Base-by-base conservation (phyloP, 1,140 invertebrate genomes). In the Brachionus paranguensis region DNA sequence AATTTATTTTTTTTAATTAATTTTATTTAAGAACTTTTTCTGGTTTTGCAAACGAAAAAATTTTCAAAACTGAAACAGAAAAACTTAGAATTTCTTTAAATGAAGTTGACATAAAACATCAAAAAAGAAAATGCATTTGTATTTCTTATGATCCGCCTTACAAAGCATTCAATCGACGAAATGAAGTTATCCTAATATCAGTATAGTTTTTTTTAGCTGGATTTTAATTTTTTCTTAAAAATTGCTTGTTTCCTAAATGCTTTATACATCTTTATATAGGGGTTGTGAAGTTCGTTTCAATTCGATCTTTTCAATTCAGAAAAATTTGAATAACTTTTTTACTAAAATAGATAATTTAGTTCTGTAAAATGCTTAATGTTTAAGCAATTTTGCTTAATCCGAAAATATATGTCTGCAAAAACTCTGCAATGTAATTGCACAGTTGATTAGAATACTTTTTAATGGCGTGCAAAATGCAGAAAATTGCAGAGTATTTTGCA, bases 71-170 rank as follows among this genome's bases (percentile, higher is more conserved):
- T 41, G 78, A 81, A 47, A 81, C 78, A 20, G 33, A 64, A 60
- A 81, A 81, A 17, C 53, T 81, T 5, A 81, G 64, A 60, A 11
- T 64, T 24, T 43, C 53, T 11, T 45, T 81, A 8, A 60, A 81
- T n/a, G 20, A 64, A 11, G 24, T n/a, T 10, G 33, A 64, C 1
- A 10, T 24, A 1, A 8, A 64, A 24, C 8, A 24, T 3, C 41
- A 47, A 33, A 47, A 60, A 6, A 41, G 12, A 11, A 81, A 64
- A 81, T 60, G 50, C 24, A 81, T 81, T n/a, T 81, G 78, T 20
- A 81, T 81, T n/a, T 17, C 78, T 14, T 81, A 81, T 45, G 78
- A 81, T 81, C 78, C 78, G 7, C 78, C 78, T 2, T 81, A 81
- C 41, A 81, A 81, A 8, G n/a, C 43, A 12, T 64, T 81, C 11